Conservation (phyloP, 2,888 invertebrate species). For the Venustoraphidia nigricollis region DNA sequence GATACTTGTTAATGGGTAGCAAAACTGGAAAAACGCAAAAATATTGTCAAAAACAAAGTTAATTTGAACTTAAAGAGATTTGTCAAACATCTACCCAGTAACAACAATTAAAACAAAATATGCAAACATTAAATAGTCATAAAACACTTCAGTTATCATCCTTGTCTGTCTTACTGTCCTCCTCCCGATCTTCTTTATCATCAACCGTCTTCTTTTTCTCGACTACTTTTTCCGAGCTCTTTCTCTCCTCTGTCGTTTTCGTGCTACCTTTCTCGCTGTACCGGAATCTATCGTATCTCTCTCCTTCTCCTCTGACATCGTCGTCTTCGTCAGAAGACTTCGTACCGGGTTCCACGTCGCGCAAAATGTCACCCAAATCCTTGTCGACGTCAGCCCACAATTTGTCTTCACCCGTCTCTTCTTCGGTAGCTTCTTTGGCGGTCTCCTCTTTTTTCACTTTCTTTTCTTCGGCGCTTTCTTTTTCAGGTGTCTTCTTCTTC, state of each 20-base stretch:
- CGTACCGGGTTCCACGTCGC: slow-evolving; percentile 44
- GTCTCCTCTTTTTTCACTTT: slow-evolving; percentile 7
- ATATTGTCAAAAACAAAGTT: too few relatives aligned
- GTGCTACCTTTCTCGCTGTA: slow-evolving; percentile 24
- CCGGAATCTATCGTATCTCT: slow-evolving; percentile 27
- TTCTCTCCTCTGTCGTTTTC: slow-evolving; percentile 10
- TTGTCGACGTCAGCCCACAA: slow-evolving; percentile 72
- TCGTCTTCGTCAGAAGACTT: slow-evolving; percentile 51
- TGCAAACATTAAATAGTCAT: too few relatives aligned
- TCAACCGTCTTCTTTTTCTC: slow-evolving; percentile 8
- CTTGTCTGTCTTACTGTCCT: too few relatives aligned
- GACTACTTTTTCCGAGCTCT: slow-evolving; percentile 10
- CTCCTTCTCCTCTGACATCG: slow-evolving; percentile 47
- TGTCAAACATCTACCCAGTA: too few relatives aligned
- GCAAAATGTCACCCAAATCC: slow-evolving; percentile 59
- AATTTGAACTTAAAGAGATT: too few relatives aligned
- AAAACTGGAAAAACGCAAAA: too few relatives aligned
- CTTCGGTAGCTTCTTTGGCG: slow-evolving; percentile 7
- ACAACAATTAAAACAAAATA: too few relatives aligned
- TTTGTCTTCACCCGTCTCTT: slow-evolving; percentile 43
- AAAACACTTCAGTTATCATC: too few relatives aligned
- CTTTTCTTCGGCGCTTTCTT: slow-evolving; percentile 16
- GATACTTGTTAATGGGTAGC: too few relatives aligned
- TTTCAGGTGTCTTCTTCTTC: slow-evolving; percentile 54
- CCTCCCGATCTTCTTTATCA: slow-evolving; percentile 7